These are phyloP conservation scores for Conistra vaccinii DNA, from an alignment of 2,888 invertebrate genomes.

Conservation along the genomic window DNA sequence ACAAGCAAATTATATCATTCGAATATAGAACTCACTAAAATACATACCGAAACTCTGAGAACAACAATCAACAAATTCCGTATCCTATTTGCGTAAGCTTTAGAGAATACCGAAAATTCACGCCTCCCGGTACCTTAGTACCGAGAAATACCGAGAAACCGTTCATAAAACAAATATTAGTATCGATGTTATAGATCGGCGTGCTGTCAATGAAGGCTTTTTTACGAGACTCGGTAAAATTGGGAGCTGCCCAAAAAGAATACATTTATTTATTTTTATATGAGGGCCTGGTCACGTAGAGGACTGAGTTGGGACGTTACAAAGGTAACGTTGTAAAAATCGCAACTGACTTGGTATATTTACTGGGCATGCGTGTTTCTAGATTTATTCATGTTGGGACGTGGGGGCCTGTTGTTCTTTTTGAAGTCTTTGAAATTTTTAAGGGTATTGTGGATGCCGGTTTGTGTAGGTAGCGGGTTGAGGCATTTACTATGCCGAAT, in stretches of 20 bases:
- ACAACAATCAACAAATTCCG: constrained; percentile 38
- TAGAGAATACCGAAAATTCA: constrained; percentile 1
- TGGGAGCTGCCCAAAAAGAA: constrained; percentile 67
- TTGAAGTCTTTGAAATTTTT: constrained; percentile 32
- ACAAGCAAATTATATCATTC: constrained; percentile 20
- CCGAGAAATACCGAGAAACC: constrained; percentile 62
- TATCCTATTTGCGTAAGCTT: constrained; percentile 39
- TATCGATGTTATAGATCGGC: constrained; percentile 76
- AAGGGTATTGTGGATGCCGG: background rate
- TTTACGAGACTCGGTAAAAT: constrained; percentile 77
- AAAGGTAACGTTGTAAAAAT: constrained; percentile 68
- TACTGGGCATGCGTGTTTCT: constrained; percentile 59
- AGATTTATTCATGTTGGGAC: constrained; percentile 64
- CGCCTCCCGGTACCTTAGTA: background rate
- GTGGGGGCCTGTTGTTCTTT: constrained; percentile 28
- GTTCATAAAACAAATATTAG: constrained; percentile 82
- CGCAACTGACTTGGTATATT: constrained; percentile 61
- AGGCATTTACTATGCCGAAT: background rate
- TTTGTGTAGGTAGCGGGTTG: no score
- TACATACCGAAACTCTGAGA: constrained; percentile 21
- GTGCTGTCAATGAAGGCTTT: constrained; percentile 74
- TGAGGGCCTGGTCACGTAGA: constrained; percentile 76
- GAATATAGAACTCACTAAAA: constrained; percentile 23
- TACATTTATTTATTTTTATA: constrained; percentile 78
- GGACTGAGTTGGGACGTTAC: constrained; percentile 65